Evolutionary conservation across 2,113 vertebrate species (phyloP).

Genomic region (Pelecanus crispus): DNA sequence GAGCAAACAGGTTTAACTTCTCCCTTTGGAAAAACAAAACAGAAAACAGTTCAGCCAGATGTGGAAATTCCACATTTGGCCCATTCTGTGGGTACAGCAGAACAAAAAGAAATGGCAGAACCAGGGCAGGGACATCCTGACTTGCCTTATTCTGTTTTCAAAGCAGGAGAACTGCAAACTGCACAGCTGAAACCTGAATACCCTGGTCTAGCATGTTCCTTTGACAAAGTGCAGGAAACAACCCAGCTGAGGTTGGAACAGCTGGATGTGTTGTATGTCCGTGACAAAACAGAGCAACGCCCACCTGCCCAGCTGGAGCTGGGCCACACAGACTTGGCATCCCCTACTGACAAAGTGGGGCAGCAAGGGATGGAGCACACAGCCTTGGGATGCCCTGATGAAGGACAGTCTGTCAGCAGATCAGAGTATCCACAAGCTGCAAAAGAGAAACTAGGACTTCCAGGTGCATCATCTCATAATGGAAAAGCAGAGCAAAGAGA

Average conservation of each 20-base stretch:
- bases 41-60: not conserved
- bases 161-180: not conserved
- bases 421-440: not conserved
- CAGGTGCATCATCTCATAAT: not conserved
- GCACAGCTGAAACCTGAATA: not conserved
- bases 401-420: not conserved
- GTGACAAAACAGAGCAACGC: not conserved
- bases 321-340: not conserved
- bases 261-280: not conserved
- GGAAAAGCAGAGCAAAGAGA: not conserved
- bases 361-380: not conserved
- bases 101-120: not conserved
- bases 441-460: not conserved
- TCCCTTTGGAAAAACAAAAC: not conserved
- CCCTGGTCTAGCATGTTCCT: not conserved
- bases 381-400: not conserved
- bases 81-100: not conserved
- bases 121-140: not conserved
- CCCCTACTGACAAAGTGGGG: not conserved
- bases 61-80: not conserved
- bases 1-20: not conserved
- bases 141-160: not conserved
- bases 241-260: not conserved
- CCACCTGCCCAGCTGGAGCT: not conserved
- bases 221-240: not conserved